A percentile compares a stretch with the other conserved stretches of the same genome.
Evolutionary conservation across 2,797 vertebrate species (phyloP).

Genomic region (Argyrosomus regius): DNA sequence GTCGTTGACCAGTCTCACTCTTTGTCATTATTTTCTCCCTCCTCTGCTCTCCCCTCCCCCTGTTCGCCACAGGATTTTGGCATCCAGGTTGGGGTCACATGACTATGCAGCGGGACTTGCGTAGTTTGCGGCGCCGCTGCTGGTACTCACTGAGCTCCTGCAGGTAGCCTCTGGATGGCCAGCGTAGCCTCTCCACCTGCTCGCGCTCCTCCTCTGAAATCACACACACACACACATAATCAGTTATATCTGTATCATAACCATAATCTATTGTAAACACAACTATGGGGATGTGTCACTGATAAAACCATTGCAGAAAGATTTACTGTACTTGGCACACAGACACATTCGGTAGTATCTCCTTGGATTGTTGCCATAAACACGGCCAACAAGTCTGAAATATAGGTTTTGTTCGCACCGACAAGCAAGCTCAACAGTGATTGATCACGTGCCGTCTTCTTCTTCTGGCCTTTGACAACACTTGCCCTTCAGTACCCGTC

Average conservation of each 20-base stretch:
- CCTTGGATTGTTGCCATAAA: constrained; percentile 16
- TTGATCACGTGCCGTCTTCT: constrained; percentile 9
- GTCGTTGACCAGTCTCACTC: constrained; percentile 26
- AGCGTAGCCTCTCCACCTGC: constrained; percentile 94
- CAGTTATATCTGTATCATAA: background rate
- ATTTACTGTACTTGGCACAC: constrained; percentile 33
- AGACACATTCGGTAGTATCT: background rate
- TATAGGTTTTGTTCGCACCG: constrained; percentile 33
- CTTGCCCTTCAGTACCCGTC: constrained; percentile 64
- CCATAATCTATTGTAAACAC: background rate
- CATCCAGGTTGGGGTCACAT: constrained; percentile 87
- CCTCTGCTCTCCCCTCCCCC: constrained; percentile 5
- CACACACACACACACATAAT: constrained; percentile 1
- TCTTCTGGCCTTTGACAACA: constrained; percentile 30
- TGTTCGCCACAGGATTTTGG: constrained; percentile 47
- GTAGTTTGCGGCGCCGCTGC: constrained; percentile 92
- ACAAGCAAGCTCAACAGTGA: constrained; percentile 12
- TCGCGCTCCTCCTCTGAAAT: constrained; percentile 93
- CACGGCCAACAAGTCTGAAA: background rate
- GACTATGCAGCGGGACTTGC: constrained; percentile 91
- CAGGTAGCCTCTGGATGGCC: constrained; percentile 95
- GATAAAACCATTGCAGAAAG: constrained; percentile 5
- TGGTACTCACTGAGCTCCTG: constrained; percentile 97
- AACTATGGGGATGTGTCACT: background rate
- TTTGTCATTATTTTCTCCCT: constrained; percentile 13